Conservation (phyloP, 1,140 invertebrate genomes). For the Bactericera cockerelli region DNA sequence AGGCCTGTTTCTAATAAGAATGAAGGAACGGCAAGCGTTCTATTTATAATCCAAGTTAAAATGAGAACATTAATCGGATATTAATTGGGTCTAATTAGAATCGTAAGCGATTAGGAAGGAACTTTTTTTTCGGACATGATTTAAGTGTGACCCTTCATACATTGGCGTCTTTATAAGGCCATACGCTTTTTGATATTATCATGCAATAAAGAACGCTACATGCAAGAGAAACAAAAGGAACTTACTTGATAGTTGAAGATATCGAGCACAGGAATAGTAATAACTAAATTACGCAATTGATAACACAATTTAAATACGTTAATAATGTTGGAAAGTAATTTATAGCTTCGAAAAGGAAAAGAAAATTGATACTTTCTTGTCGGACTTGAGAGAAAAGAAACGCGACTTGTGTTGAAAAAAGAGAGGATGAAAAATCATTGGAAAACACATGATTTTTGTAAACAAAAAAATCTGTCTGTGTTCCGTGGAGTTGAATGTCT, state of each 20-base stretch:
- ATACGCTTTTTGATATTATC: background rate
- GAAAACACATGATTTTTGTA: conserved; percentile 7
- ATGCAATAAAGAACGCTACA: background rate
- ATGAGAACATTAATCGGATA: too few species aligned
- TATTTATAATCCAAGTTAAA: too few species aligned
- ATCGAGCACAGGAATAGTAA: background rate
- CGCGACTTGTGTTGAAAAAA: conserved; percentile 3
- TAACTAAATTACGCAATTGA: background rate
- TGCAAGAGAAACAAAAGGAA: background rate
- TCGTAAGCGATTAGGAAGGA: too few species aligned
- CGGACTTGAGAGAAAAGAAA: background rate
- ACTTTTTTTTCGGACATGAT: too few species aligned
- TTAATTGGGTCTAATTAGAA: too few species aligned
- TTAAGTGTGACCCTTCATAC: background rate
- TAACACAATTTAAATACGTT: background rate
- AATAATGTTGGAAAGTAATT: background rate
- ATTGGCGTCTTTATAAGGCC: conserved; percentile 6
- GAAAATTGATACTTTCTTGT: conserved; percentile 8
- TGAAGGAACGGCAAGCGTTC: too few species aligned
- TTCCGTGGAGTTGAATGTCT: background rate
- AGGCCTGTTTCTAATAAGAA: too few species aligned
- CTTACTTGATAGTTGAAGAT: background rate
- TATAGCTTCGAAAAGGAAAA: background rate
- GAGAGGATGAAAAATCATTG: conserved; percentile 1
- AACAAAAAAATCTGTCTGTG: conserved; percentile 6